Base-by-base conservation (phyloP, 2,113 vertebrate species). In the Megaceryle maxima region DNA sequence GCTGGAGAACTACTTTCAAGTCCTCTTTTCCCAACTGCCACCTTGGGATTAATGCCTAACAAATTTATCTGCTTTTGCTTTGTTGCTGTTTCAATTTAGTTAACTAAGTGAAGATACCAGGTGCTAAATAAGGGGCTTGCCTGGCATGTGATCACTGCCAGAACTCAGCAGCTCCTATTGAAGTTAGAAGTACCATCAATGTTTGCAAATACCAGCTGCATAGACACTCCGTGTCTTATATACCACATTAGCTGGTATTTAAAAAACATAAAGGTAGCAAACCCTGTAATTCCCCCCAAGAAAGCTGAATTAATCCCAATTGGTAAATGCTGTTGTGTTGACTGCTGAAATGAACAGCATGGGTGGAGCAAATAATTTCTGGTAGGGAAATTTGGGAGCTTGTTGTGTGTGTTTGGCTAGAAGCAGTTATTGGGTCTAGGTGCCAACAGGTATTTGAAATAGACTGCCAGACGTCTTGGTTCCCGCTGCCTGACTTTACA, bases 301-400 rank as follows among this genome's bases (percentile, higher is more conserved):
- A 96, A 96, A 97, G 39, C 60, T 90, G 83, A 74, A 59, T 92
- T 83, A 77, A 81, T 90, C 60, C 79, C 0, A 1, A 31, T 77
- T 67, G 85, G 85, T 82, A 75, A 88, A 3, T 82, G 85, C 83
- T 90, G 63, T 83, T 91, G 67, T 83, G 83, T 78, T 94, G 88
- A 41, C 46, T 86, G 60, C 83, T 88, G 85, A 78, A 92, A 37
- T 59, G 85, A 96, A 46, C 50, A 80, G 60, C 76, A 87, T 93
- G 95, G 90, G 94, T 96, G 94, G 95, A 95, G 91, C 83, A 95
- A 96, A 83, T 86, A 89, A 90, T 85, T 94, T 88, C 87, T 96
- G 75, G 57, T 94, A 83, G 86, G 92, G 88, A 96, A 92, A 95
- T 95, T 48, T 62, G 88, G 90, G 73, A 95, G 92, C 82, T 96